A percentile compares a stretch with the other conserved stretches of the same genome.
These are phyloP conservation scores for Lacerta bilineata DNA, from an alignment of 2,797 vertebrate genomes.

Conservation along the genomic window DNA sequence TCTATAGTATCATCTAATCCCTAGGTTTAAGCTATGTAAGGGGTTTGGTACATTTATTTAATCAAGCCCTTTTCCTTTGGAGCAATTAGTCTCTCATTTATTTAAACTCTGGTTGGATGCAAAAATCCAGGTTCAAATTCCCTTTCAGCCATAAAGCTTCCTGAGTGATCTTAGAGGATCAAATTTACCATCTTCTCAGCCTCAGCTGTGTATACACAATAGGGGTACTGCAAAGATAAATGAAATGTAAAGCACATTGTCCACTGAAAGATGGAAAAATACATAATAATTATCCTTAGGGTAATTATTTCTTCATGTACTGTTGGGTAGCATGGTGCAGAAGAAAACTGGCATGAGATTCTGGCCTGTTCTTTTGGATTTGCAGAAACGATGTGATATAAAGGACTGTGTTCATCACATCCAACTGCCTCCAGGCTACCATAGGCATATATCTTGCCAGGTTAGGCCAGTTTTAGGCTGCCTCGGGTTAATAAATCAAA, in stretches of 20 bases:
- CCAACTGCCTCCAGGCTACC: neutral
- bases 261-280: neutral
- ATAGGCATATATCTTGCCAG: neutral
- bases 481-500: conserved; percentile 1
- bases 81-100: neutral
- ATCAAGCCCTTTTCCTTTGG: neutral
- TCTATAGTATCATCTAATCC: conserved; percentile 4
- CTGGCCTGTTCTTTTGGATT: neutral
- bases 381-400: neutral
- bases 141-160: neutral
- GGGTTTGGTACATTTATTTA: neutral
- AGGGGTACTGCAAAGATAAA: neutral
- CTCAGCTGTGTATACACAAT: neutral
- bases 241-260: neutral
- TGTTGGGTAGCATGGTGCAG: neutral
- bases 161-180: neutral
- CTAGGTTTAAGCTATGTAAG: neutral
- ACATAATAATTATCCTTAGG: no score
- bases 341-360: neutral
- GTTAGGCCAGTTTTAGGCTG: neutral
- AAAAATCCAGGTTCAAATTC: neutral
- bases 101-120: neutral
- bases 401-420: neutral
- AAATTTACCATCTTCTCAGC: neutral
- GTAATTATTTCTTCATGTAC: neutral